Conservation (phyloP, 2,113 vertebrate species). For the Holacanthus passer region DNA sequence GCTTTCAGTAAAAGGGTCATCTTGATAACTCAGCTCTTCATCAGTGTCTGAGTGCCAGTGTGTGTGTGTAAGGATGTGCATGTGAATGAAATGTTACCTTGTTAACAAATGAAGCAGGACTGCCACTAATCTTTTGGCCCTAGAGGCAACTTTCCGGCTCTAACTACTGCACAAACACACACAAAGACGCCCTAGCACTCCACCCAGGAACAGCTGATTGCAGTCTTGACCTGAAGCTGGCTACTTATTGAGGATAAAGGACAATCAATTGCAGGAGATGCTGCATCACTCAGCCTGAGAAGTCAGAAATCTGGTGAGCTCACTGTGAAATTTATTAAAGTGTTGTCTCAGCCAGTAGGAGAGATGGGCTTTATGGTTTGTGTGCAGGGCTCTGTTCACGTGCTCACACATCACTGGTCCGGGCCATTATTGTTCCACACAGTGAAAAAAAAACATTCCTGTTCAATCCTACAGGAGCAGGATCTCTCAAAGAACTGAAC, state of each 20-base stretch:
- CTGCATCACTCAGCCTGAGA: not conserved
- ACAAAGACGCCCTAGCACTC: slow-evolving; percentile 5
- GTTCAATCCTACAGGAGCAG: slow-evolving; percentile 41
- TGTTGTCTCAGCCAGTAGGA: slow-evolving; percentile 11
- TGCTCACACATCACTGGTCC: slow-evolving; percentile 55
- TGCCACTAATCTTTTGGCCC: slow-evolving; percentile 44
- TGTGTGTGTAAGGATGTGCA: slow-evolving; percentile 20
- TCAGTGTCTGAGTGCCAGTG: slow-evolving; percentile 21
- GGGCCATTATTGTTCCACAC: slow-evolving; percentile 56
- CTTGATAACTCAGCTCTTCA: slow-evolving; percentile 60
- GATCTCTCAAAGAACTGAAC: slow-evolving; percentile 16
- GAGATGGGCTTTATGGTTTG: slow-evolving; percentile 17
- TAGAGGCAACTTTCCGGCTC: slow-evolving; percentile 52
- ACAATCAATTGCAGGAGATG: not conserved
- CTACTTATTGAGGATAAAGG: slow-evolving; percentile 14
- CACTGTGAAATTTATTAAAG: slow-evolving; percentile 1
- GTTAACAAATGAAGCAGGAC: slow-evolving; percentile 69
- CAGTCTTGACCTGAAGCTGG: not conserved
- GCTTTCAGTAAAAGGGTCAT: slow-evolving; percentile 53
- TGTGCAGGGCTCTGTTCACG: slow-evolving; percentile 39
- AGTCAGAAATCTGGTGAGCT: not conserved
- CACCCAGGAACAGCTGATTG: slow-evolving; percentile 41
- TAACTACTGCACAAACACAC: slow-evolving; percentile 37
- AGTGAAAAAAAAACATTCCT: slow-evolving; percentile 60
- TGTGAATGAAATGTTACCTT: slow-evolving; percentile 62